Evolutionary conservation across 2,113 vertebrate species (phyloP).

Genomic region (Nannospalax galili): DNA sequence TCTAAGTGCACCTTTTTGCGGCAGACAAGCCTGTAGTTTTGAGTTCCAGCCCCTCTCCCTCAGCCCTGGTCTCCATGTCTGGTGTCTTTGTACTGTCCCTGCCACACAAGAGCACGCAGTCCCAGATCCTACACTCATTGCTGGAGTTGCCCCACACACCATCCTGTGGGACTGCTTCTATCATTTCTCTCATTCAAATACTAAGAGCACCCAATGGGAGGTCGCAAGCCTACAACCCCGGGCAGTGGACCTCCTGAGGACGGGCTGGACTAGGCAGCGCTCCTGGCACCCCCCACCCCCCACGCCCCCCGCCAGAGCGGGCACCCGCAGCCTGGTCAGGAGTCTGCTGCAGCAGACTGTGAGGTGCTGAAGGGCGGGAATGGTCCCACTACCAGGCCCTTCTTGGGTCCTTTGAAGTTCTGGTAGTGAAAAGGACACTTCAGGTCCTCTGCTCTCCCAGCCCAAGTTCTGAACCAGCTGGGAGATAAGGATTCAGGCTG

Average conservation of each 20-base stretch:
- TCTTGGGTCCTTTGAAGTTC: fast-evolving
- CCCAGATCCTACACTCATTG: fast-evolving
- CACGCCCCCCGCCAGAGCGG: not conserved
- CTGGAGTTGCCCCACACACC: not conserved
- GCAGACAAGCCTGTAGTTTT: not conserved
- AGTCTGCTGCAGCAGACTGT: not conserved
- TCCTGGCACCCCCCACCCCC: not conserved
- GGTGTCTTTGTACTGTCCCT: not conserved
- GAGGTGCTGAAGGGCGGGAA: not conserved
- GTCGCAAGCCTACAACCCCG: not conserved
- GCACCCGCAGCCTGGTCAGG: fast-evolving
- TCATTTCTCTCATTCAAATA: not conserved
- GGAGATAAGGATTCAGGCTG: not conserved
- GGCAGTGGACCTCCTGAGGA: not conserved
- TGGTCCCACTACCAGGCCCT: too few relatives aligned
- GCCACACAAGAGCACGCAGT: not conserved
- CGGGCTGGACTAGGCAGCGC: not conserved
- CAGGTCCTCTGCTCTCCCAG: not conserved
- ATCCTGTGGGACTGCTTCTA: not conserved
- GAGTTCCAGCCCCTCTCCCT: not conserved
- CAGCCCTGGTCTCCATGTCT: not conserved
- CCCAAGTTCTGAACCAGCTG: not conserved
- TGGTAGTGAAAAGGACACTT: not conserved
- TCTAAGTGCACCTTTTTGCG: not conserved
- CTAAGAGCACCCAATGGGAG: not conserved